A percentile compares a stretch with the other conserved stretches of the same genome.
These are phyloP conservation scores for Salarias fasciatus DNA, from an alignment of 2,797 vertebrate genomes.

Conservation along the genomic window DNA sequence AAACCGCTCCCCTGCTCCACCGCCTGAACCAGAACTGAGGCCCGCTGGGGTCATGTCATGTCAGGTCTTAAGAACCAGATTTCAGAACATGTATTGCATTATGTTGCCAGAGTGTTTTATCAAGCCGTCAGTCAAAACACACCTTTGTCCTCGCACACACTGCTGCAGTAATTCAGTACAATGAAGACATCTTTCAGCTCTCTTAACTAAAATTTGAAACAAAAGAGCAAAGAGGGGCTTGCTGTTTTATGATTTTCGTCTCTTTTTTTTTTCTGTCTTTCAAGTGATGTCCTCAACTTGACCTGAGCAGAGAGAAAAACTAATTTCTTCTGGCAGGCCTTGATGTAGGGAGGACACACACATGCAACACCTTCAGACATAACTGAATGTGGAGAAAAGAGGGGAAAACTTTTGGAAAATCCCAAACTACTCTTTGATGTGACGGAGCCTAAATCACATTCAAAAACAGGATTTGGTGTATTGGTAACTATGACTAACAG, in stretches of 20 bases:
- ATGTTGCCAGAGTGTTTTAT: too few relatives aligned
- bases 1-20: too few relatives aligned
- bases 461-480: slow-evolving; percentile 24
- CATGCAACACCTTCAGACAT: slow-evolving; percentile 30
- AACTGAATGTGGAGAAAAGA: slow-evolving; percentile 19
- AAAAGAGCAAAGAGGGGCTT: neutral
- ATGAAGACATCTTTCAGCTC: neutral
- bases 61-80: too few relatives aligned
- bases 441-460: slow-evolving; percentile 27
- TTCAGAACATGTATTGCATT: too few relatives aligned
- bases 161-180: neutral
- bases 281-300: slow-evolving; percentile 17
- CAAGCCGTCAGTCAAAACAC: slow-evolving; percentile 20
- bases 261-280: slow-evolving; percentile 5
- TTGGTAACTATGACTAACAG: slow-evolving; percentile 43
- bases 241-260: slow-evolving; percentile 11
- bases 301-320: slow-evolving; percentile 16
- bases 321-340: neutral
- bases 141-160: slow-evolving; percentile 17
- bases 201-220: slow-evolving; percentile 11
- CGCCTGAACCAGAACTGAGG: too few relatives aligned
- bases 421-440: slow-evolving; percentile 37
- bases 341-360: slow-evolving; percentile 16
- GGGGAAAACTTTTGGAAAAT: slow-evolving; percentile 28
- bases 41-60: too few relatives aligned